Base-by-base conservation (phyloP, 2,113 vertebrate genomes). In the Dascyllus trimaculatus region DNA sequence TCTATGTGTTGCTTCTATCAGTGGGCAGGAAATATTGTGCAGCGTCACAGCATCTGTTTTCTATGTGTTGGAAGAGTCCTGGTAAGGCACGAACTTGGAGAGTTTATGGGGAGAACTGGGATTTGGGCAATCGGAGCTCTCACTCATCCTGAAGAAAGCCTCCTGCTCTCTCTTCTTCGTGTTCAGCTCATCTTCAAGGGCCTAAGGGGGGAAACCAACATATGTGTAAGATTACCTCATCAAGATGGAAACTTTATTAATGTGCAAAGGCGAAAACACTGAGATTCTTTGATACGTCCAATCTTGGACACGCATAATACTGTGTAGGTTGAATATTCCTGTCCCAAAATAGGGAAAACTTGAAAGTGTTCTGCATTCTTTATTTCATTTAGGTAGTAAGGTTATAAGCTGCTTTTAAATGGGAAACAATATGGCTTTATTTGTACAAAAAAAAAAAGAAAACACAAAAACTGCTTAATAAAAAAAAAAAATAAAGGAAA, bases 81-180 rank as follows among this genome's bases (percentile, higher is more conserved):
- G 93, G 84, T 96, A 98, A 0, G 96, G 96, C 75, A 98, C 91
- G 15, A 99, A 98, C 85, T 95, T 99, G 85, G 97, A 92, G 10
- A 96, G 91, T 85, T 95, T 97, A 84, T 75, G 93, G 0, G 96
- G 94, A 3, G 97, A 96, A 75, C 89, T 90, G 32, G 96, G 95
- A 15, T 48, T 93, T 6, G 88, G 85, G 62, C 80, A 91, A 18
- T 95, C 95, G 0, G 78, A 62, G 1, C 93, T 91, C 45, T 96
- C 93, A 0, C 84, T 95, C 86, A 98, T 89, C 81, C 82, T 96
- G 89, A 99, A 99, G 94, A 99, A 99, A 72, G 93, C 89, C 88
- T 98, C 97, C 91, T 99, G 98, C 35, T 99, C 98, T 7, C 67
- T 92, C 49, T 96, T 98, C 93, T 94, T 99, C 87, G 94, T 92